These are phyloP conservation scores for Achlya flavicornis DNA, from an alignment of 2,888 invertebrate species.

Conservation along the genomic window DNA sequence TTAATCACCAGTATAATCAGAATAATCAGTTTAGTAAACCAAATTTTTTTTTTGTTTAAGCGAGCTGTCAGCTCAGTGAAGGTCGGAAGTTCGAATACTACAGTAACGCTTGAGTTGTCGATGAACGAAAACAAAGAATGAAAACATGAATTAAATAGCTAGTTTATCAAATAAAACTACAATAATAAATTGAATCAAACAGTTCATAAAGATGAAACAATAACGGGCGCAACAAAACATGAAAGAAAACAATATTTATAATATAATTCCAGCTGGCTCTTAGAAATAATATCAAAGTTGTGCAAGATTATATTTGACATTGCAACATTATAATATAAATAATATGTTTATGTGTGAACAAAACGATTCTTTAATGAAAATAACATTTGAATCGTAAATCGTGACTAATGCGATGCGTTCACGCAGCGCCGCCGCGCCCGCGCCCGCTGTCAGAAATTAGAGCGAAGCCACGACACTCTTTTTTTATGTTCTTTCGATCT, in stretches of 20 bases:
- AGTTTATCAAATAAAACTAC: too few relatives aligned
- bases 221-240: background rate
- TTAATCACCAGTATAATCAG: too few relatives aligned
- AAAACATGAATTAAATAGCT: too few relatives aligned
- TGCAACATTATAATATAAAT: slow-evolving; percentile 20
- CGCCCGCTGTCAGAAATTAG: background rate
- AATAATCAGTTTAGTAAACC: too few relatives aligned
- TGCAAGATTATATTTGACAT: slow-evolving; percentile 12
- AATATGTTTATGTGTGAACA: slow-evolving; percentile 4
- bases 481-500: too few relatives aligned
- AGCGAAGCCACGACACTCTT: background rate
- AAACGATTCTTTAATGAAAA: background rate
- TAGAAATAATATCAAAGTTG: background rate
- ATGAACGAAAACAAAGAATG: too few relatives aligned
- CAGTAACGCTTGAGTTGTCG: too few relatives aligned
- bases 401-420: background rate
- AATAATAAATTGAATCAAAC: background rate
- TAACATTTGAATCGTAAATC: background rate
- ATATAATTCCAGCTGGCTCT: background rate
- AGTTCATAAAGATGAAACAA: background rate
- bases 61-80: too few relatives aligned
- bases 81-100: too few relatives aligned
- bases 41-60: too few relatives aligned
- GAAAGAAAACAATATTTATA: background rate
- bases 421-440: background rate